phyloP scores from a whole-genome alignment of 2,888 invertebrate species.

The Drosophila robusta region DNA sequence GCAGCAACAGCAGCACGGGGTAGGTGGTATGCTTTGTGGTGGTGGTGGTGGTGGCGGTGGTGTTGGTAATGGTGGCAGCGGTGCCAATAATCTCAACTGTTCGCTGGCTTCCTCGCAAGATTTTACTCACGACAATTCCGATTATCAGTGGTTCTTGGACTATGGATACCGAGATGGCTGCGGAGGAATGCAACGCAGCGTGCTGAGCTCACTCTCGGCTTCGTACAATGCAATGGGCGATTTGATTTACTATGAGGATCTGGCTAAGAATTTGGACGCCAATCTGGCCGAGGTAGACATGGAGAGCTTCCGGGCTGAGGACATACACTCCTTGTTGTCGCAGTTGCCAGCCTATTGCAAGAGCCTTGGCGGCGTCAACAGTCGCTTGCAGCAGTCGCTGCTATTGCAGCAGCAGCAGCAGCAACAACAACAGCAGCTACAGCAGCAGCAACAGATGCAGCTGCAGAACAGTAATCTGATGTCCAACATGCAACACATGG shows the following conservation, averaged over 20 bases:
- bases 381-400: conserved; percentile 78
- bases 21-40: conserved; percentile 78
- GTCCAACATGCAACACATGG: conserved; percentile 56
- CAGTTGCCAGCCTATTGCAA: conserved; percentile 91
- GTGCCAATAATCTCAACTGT: conserved; percentile 83
- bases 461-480: conserved; percentile 53
- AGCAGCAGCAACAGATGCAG: conserved; percentile 51
- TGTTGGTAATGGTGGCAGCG: conserved; percentile 52
- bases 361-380: conserved; percentile 85
- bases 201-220: conserved; percentile 92
- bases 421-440: conserved; percentile 62
- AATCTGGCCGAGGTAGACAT: conserved; percentile 97
- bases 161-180: conserved; percentile 94
- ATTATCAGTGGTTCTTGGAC: conserved; percentile 96
- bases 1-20: conserved; percentile 66
- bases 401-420: conserved; percentile 71
- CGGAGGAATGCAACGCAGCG: conserved; percentile 89
- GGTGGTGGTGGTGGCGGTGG: conserved; percentile 54
- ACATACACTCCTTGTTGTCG: conserved; percentile 94
- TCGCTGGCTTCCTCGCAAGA: conserved; percentile 86
- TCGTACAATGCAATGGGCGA: conserved; percentile 91
- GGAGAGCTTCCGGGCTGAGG: conserved; percentile 96
- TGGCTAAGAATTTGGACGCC: conserved; percentile 95
- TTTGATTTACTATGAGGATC: conserved; percentile 92
- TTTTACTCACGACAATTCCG: conserved; percentile 94